phyloP scores from a whole-genome alignment of 2,113 vertebrate genomes.

The Setophaga coronata region DNA sequence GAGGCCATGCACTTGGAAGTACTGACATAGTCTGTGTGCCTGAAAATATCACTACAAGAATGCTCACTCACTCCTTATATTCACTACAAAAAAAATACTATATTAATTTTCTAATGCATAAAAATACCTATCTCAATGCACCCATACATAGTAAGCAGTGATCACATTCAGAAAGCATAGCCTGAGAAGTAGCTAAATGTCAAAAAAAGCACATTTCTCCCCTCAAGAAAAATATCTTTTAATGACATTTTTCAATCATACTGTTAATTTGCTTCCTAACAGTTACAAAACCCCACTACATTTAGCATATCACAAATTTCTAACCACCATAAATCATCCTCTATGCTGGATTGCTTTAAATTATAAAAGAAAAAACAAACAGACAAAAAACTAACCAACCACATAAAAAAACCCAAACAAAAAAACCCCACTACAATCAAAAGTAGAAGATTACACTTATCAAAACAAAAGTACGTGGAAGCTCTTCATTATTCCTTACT shows the following conservation, averaged over 20 bases:
- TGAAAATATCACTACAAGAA: not conserved
- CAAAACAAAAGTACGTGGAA: not conserved
- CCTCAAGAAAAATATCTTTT: not conserved
- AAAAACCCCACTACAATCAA: not conserved
- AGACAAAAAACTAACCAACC: not conserved
- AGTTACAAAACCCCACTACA: rapidly evolving
- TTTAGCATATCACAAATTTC: not conserved
- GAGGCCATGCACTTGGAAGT: not conserved
- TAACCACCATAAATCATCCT: not conserved
- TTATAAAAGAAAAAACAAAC: not conserved
- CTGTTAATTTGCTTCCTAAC: not conserved
- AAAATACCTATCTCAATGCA: not conserved
- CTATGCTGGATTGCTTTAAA: not conserved
- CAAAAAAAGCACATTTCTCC: not conserved
- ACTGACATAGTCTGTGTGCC: not conserved
- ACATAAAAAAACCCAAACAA: not conserved
- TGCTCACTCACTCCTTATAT: not conserved
- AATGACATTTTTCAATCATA: rapidly evolving
- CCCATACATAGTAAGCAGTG: not conserved
- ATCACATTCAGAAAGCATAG: not conserved
- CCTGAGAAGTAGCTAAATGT: not conserved
- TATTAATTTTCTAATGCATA: not conserved
- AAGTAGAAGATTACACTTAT: not conserved
- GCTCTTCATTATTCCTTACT: not conserved
- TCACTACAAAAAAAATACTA: not conserved